Evolutionary conservation across 2,113 vertebrate genomes (phyloP), one percentile per base, ranked within the genome.

Genomic region (Camarhynchus parvulus): DNA sequence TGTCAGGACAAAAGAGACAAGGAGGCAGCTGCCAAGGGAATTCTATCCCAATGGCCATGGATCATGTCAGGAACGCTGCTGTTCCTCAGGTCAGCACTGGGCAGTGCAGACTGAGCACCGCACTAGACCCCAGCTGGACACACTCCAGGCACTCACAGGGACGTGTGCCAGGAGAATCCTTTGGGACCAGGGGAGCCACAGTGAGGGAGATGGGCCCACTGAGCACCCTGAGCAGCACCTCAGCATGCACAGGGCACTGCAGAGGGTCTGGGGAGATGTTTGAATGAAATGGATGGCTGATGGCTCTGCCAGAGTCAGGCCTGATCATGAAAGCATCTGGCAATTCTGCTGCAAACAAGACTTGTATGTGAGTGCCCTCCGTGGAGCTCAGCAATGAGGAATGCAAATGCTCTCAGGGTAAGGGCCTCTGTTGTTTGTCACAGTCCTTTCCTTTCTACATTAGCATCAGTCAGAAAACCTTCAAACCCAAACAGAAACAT

Each of bases 141-240:
- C 49, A 11, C 0, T 2, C 52, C 1, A 1, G 47, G 7, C 25
- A 39, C 11, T 9, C 24, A 18, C 8, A n/a, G 47, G 53, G 44
- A 20, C 0, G 0, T 0, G n/a, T 1, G 15, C 33, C 64, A 44
- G n/a, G 42, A 61, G n/a, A 35, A 9, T 7, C 15, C 77, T 42
- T 5, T 19, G 68, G 64, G 42, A 37, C 9, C 58, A 18, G 31
- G 18, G 52, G 18, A 23, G 41, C 42, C 47, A 31, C 18, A 15
- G 1, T 0, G 56, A 33, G 3, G 1, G n/a, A 41, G 55, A 11
- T 2, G 30, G 17, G 30, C 55, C 22, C 11, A 3, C 12, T 0
- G 18, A 30, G 52, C 4, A 0, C 22, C 27, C 33, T 2, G 33
- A 41, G 9, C 81, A 44, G 81, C 77, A 25, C 6, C 1, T 2